A percentile compares a stretch with the other conserved stretches of the same genome.
These are phyloP conservation scores for Orientallactaga sibirica DNA, from an alignment of 2,797 vertebrate genomes.

Conservation along the genomic window DNA sequence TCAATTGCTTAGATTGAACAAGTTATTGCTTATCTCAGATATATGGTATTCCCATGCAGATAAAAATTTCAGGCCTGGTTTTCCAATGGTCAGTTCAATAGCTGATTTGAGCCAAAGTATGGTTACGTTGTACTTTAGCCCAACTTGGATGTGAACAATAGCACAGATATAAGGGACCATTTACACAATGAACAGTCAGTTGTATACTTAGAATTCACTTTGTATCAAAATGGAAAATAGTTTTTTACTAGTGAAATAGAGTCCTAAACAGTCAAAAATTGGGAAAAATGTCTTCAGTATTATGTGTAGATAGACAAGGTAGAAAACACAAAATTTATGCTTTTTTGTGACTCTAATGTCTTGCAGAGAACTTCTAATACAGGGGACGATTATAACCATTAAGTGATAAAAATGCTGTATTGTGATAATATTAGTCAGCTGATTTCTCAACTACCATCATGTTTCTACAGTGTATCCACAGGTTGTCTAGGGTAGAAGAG, in stretches of 20 bases:
- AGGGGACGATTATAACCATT: neutral
- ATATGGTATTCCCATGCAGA: neutral
- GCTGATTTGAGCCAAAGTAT: neutral
- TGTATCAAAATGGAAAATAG: neutral
- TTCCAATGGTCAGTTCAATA: neutral
- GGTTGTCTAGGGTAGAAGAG: neutral
- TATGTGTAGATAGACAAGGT: neutral
- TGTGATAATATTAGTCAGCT: neutral
- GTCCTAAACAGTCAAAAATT: neutral
- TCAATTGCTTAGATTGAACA: neutral
- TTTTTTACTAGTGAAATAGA: neutral
- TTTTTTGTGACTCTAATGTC: neutral
- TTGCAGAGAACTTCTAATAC: neutral
- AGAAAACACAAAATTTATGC: neutral
- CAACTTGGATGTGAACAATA: neutral
- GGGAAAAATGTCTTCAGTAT: neutral
- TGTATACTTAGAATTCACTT: neutral
- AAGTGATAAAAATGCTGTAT: neutral
- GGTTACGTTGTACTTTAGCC: neutral
- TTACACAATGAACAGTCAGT: neutral
- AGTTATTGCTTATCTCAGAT: neutral
- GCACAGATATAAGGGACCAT: neutral
- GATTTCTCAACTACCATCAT: neutral
- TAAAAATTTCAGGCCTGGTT: neutral
- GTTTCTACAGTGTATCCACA: neutral